Evolutionary conservation across 2,113 vertebrate species (phyloP), one percentile per base, ranked within the genome.

Genomic region (Neomonachus schauinslandi): DNA sequence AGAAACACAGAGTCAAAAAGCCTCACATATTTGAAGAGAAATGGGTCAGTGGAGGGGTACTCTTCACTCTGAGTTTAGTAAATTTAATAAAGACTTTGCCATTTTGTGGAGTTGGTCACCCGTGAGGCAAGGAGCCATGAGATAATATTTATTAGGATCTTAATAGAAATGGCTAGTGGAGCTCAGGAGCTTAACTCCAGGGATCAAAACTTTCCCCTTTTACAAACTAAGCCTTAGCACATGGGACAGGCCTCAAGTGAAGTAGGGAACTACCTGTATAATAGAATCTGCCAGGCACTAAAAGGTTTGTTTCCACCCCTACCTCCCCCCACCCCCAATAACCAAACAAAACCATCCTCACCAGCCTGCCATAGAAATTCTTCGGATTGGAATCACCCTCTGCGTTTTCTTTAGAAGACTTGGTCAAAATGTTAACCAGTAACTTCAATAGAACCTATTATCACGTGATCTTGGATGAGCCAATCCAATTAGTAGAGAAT

Each of bases 1-100:
- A 96, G 19, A 92, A 95, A 72, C 26, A 77, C 26, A 74, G 53
- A 77, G 42, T 90, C 80, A 26, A 80, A 83, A 92, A 28, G 0
- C 11, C 92, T 96, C 71, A 33, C 7, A 18, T 49, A 84, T 72
- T 51, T 90, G 71, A 95, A 94, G 86, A 82, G 69, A 95, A 94
- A 95, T 79, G 26, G 22, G n/a, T 69, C 81, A 55, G 51, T 63
- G 80, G 92, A 81, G 55, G 46, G 51, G 14, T 39, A 55, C 12
- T 71, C 15, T 90, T 95, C 51, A 91, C 42, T 72, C 16, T 55
- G 71, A 72, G 18, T 71, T 97, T 74, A 69, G 55, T 74, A 92
- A 24, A 91, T 79, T 88, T 87, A 91, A 79, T 80, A 83, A 77
- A 89, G 81, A 88, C 53, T 42, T 72, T 57, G 31, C 10, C 51